These are phyloP conservation scores for Plestiodon gilberti DNA, from an alignment of 2,113 vertebrate genomes.

Conservation along the genomic window DNA sequence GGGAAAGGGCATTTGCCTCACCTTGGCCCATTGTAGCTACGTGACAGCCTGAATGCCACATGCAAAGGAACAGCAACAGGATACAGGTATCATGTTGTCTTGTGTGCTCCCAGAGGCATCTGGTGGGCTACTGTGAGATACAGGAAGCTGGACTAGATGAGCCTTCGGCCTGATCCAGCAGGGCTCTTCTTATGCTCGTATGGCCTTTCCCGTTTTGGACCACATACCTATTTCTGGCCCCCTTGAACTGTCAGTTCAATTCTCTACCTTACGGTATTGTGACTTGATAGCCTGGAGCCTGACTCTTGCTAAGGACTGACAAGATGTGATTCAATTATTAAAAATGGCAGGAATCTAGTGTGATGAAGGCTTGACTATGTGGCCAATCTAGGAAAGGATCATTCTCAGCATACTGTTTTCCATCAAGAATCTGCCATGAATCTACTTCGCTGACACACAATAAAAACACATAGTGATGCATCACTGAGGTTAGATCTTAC, in stretches of 20 bases:
- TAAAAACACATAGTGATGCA: neutral
- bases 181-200: no score
- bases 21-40: no score
- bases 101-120: no score
- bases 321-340: neutral
- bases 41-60: no score
- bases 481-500: neutral
- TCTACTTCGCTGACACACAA: neutral
- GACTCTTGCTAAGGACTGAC: neutral
- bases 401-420: neutral
- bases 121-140: no score
- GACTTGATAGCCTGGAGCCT: neutral
- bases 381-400: neutral
- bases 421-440: neutral
- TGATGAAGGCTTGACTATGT: neutral
- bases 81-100: no score
- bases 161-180: no score
- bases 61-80: no score
- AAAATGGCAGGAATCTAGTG: neutral
- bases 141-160: no score
- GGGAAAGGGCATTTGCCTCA: no score
- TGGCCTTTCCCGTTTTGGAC: no score
- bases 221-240: neutral
- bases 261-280: no score
- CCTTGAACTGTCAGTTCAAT: neutral